Evolutionary conservation across 2,888 invertebrate species (phyloP).

Genomic region (Chloromyia formosa): DNA sequence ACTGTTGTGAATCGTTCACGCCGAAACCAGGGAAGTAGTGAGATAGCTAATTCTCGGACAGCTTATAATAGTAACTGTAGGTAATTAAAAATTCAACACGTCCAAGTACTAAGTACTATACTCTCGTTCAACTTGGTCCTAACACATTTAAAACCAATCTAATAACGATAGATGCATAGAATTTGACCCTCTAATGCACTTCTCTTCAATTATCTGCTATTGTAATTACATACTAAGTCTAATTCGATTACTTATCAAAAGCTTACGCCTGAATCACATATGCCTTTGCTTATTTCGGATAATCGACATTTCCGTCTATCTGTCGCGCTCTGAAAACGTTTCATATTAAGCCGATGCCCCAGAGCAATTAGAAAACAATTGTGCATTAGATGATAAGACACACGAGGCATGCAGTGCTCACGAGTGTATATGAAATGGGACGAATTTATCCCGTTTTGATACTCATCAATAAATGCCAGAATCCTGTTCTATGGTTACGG

Average conservation of each 20-base stretch:
- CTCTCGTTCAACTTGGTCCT: no score
- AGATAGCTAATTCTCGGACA: no score
- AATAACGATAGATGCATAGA: no score
- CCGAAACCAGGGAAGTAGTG: no score
- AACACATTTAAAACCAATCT: no score
- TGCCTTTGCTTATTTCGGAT: conserved; percentile 16
- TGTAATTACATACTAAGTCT: background rate
- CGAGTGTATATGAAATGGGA: conserved; percentile 2
- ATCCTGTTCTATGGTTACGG: conserved; percentile 24
- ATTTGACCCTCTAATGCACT: no score
- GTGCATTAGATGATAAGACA: conserved; percentile 31
- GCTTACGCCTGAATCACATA: conserved; percentile 1
- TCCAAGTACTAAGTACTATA: no score
- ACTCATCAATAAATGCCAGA: conserved; percentile 42
- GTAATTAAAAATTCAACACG: no score
- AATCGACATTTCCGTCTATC: conserved; percentile 16
- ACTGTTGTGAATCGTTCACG: no score
- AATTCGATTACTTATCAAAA: conserved; percentile 33
- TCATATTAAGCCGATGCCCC: conserved; percentile 35
- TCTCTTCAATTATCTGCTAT: background rate
- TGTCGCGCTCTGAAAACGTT: conserved; percentile 32
- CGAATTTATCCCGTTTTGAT: conserved; percentile 32
- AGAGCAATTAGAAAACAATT: conserved; percentile 41
- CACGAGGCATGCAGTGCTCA: background rate
- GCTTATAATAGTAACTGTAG: no score